Evolutionary conservation across 2,113 vertebrate species (phyloP).

Genomic region (Muntiacus muntjak): DNA sequence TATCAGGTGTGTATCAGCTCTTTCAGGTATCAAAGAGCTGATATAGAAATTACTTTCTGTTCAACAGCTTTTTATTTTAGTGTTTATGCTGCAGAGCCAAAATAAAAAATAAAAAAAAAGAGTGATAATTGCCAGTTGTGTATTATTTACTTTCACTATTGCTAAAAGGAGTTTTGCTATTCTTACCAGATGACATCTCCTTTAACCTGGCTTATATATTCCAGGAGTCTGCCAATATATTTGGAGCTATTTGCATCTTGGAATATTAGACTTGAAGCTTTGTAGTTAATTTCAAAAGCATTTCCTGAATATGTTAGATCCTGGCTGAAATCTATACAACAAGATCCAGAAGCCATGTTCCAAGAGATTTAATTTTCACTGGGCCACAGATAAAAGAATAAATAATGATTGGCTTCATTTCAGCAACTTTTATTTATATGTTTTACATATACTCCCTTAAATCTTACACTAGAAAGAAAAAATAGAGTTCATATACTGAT

Average conservation of each 20-base stretch:
- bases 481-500: neutral
- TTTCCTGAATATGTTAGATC: constrained; percentile 12
- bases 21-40: neutral
- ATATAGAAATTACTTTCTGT: neutral
- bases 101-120: neutral
- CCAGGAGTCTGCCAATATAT: constrained; percentile 14
- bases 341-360: neutral
- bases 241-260: constrained; percentile 50
- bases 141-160: neutral
- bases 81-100: neutral
- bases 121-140: neutral
- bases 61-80: neutral
- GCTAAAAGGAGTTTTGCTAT: neutral
- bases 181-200: constrained; percentile 14
- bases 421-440: constrained; percentile 10
- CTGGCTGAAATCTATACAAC: neutral
- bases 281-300: constrained; percentile 53
- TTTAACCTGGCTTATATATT: constrained; percentile 36
- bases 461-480: neutral
- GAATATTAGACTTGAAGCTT: constrained; percentile 29
- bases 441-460: neutral
- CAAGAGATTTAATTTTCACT: constrained; percentile 23
- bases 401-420: constrained; percentile 19
- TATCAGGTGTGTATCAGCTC: neutral
- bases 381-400: neutral